Evolutionary conservation across 1,140 invertebrate genomes (phyloP).

Genomic region (Theocolax elegans): DNA sequence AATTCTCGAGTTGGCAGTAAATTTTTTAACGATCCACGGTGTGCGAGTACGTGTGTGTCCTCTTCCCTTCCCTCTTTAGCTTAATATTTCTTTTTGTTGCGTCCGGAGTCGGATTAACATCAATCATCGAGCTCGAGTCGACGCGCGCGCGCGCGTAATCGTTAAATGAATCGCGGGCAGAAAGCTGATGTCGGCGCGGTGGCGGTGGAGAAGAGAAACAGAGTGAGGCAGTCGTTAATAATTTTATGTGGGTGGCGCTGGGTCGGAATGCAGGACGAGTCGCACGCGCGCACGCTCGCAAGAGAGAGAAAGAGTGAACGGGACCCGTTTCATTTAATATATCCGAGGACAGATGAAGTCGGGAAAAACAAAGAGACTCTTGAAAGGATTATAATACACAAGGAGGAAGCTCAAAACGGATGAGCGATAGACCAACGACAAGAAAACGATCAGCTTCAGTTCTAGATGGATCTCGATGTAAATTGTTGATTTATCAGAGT

Average conservation of each 20-base stretch:
- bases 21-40: too few species aligned
- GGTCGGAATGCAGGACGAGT: background rate
- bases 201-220: background rate
- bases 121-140: conserved; percentile 23
- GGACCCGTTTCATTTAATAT: conserved; percentile 31
- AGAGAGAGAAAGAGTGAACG: too few species aligned
- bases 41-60: background rate
- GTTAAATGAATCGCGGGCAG: conserved; percentile 38
- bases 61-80: background rate
- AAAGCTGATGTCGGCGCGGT: background rate
- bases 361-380: background rate
- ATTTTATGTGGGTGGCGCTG: conserved; percentile 47
- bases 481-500: too few species aligned
- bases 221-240: conserved; percentile 33
- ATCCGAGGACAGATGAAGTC: conserved; percentile 9
- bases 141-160: conserved; percentile 35
- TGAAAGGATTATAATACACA: background rate
- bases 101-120: conserved; percentile 30
- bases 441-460: background rate
- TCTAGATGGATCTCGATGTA: background rate
- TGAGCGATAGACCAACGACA: background rate
- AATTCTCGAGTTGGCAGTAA: too few species aligned
- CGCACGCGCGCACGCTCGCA: too few species aligned
- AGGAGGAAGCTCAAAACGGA: background rate
- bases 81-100: background rate